phyloP scores from a whole-genome alignment of 2,113 vertebrate species.

The Hyperoodon ampullatus region DNA sequence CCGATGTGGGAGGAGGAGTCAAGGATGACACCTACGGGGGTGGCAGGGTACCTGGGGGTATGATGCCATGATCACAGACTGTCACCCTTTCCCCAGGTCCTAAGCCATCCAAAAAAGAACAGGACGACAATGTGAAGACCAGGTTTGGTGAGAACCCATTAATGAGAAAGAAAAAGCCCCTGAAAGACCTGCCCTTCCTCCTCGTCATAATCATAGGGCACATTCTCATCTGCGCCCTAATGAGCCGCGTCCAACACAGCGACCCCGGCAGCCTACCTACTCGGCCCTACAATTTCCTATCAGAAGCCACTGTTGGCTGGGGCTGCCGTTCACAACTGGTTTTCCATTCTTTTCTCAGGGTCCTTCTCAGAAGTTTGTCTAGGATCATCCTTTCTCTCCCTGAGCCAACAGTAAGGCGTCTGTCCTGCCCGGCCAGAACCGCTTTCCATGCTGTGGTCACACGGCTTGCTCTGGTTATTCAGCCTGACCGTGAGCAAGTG shows the following conservation, averaged over 20 bases:
- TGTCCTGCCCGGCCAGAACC: not conserved
- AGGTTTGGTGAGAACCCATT: not conserved
- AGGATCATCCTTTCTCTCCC: not conserved
- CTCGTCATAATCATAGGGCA: too few relatives aligned
- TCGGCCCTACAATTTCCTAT: not conserved
- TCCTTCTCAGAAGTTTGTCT: not conserved
- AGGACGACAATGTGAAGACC: not conserved
- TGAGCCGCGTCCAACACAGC: rapidly evolving
- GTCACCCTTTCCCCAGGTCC: not conserved
- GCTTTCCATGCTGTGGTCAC: not conserved
- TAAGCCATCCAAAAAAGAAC: not conserved
- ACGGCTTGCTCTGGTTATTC: not conserved
- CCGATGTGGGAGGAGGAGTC: not conserved
- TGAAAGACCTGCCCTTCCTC: too few relatives aligned
- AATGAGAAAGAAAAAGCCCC: not conserved
- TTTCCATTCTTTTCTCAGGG: not conserved
- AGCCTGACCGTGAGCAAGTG: conserved; percentile 23
- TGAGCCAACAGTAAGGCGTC: not conserved
- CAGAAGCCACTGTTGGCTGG: not conserved
- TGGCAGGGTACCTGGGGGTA: not conserved
- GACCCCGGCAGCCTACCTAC: rapidly evolving
- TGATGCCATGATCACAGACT: not conserved
- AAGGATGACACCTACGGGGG: not conserved
- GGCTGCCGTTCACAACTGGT: not conserved
- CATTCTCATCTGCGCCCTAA: not conserved